Evolutionary conservation across 2,888 invertebrate species (phyloP).

Genomic region (Glyphotaelius pellucidus): DNA sequence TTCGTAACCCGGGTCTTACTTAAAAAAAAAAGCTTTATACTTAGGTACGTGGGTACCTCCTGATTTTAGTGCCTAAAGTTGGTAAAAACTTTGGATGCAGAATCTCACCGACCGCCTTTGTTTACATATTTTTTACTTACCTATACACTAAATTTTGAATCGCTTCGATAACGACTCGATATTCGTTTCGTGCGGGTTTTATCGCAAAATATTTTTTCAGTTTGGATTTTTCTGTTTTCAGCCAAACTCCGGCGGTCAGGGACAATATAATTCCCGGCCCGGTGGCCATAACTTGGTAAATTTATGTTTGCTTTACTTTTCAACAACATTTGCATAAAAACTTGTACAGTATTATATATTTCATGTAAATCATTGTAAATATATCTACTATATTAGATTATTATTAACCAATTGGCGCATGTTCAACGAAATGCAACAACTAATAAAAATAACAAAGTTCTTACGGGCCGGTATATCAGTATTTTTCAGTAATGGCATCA

Average conservation of each 20-base stretch:
- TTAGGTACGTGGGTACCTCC: too few species aligned
- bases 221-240: conserved; percentile 37
- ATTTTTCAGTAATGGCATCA: too few species aligned
- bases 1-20: too few species aligned
- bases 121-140: background rate
- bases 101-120: background rate
- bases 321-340: background rate
- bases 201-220: background rate
- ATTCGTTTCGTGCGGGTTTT: background rate
- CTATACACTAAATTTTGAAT: background rate
- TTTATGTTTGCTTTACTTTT: conserved; percentile 22
- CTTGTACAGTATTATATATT: background rate
- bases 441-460: background rate
- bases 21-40: too few species aligned
- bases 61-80: too few species aligned
- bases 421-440: background rate
- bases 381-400: conserved; percentile 1
- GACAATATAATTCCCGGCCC: conserved; percentile 23
- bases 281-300: conserved; percentile 41
- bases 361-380: conserved; percentile 12
- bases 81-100: background rate
- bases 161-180: background rate
- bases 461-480: too few species aligned
- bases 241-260: conserved; percentile 25
- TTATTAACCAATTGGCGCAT: background rate